phyloP scores from a whole-genome alignment of 1,140 invertebrate genomes.

The Euwallacea similis region DNA sequence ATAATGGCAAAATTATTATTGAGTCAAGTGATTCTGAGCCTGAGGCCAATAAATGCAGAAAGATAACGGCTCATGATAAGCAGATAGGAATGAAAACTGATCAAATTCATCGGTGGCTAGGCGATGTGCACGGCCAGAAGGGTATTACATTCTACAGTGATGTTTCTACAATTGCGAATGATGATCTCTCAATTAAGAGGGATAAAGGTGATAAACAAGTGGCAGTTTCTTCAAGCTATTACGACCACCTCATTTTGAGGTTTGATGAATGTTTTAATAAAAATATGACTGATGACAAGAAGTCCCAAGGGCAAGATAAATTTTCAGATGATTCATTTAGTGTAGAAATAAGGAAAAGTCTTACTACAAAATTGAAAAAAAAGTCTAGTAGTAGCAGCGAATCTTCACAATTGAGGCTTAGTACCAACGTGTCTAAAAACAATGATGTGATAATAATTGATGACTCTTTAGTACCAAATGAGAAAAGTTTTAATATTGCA shows the following conservation, averaged over 20 bases:
- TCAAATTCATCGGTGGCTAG: slow-evolving; percentile 38
- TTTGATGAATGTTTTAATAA: slow-evolving; percentile 48
- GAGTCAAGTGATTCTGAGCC: slow-evolving; percentile 17
- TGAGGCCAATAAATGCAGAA: not conserved
- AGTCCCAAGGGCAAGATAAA: too few relatives aligned
- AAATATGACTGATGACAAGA: not conserved
- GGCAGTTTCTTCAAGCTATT: slow-evolving; percentile 46
- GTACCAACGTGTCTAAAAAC: too few relatives aligned
- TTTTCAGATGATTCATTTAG: too few relatives aligned
- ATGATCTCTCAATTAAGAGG: slow-evolving; percentile 16
- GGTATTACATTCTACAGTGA: slow-evolving; percentile 40
- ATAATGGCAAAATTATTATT: slow-evolving; percentile 14
- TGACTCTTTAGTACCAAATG: too few relatives aligned
- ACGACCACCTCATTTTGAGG: slow-evolving; percentile 23
- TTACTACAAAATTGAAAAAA: too few relatives aligned
- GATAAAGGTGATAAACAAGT: slow-evolving; percentile 20
- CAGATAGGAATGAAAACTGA: too few relatives aligned
- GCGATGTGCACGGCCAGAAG: slow-evolving; percentile 32
- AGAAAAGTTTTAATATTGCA: too few relatives aligned
- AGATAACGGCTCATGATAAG: too few relatives aligned
- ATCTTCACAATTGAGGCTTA: too few relatives aligned
- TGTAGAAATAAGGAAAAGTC: too few relatives aligned
- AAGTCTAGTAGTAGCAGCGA: too few relatives aligned
- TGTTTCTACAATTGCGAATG: slow-evolving; percentile 42
- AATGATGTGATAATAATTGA: too few relatives aligned